phyloP scores from a whole-genome alignment of 2,888 invertebrate genomes.

The Amiota communis region DNA sequence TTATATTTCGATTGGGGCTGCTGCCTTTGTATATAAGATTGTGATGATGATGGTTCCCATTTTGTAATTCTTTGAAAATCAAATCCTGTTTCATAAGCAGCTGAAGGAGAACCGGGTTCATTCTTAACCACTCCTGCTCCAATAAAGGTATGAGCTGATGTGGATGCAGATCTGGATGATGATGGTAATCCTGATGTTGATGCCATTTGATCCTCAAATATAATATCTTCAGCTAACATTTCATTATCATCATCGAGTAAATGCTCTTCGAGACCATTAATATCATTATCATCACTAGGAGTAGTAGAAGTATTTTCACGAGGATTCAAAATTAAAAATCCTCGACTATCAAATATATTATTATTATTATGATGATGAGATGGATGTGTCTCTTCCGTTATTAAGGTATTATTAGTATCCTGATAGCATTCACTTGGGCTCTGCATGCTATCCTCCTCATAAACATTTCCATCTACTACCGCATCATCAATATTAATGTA shows the following conservation, averaged over 20 bases:
- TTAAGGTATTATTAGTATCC: not conserved
- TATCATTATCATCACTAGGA: slow-evolving; percentile 1
- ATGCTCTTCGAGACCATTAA: slow-evolving; percentile 39
- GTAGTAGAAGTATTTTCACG: slow-evolving; percentile 21
- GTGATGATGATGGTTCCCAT: not conserved
- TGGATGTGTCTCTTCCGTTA: slow-evolving; percentile 28
- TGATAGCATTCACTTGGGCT: slow-evolving; percentile 3
- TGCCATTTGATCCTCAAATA: slow-evolving; percentile 4
- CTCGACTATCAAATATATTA: slow-evolving; percentile 32
- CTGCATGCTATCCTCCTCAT: slow-evolving; percentile 30
- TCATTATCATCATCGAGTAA: slow-evolving; percentile 27
- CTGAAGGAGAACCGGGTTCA: not conserved
- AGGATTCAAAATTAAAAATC: slow-evolving; percentile 48
- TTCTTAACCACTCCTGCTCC: not conserved
- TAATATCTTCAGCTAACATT: slow-evolving; percentile 21
- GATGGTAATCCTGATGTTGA: not conserved
- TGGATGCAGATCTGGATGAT: not conserved
- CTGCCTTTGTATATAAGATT: too few relatives aligned
- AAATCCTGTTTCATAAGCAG: not conserved
- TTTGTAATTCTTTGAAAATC: not conserved
- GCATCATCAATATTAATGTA: too few relatives aligned
- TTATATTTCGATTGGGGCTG: too few relatives aligned
- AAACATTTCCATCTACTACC: too few relatives aligned
- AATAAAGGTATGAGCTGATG: not conserved
- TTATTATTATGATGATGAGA: slow-evolving; percentile 43